Percentiles rank a stretch among this genome's conserved stretches.
Conservation (phyloP, 2,113 vertebrate genomes). For the Sapayoa aenigma region DNA sequence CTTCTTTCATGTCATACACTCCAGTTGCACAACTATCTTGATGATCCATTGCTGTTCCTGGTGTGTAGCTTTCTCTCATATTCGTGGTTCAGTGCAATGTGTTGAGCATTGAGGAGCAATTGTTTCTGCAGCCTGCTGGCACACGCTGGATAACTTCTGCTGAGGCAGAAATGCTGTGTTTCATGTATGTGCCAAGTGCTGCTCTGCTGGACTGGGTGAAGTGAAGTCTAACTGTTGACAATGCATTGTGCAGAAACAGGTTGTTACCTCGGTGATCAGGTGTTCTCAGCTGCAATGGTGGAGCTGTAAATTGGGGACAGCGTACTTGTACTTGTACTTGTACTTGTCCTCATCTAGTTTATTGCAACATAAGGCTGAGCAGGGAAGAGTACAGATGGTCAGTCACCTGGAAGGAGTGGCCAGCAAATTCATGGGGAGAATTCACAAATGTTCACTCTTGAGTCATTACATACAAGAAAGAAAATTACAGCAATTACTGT, state of each 20-base stretch:
- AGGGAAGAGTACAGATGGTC: neutral
- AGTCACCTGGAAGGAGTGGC: neutral
- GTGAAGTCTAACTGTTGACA: neutral
- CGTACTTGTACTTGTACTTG: no score
- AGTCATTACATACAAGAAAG: neutral
- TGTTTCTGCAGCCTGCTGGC: neutral
- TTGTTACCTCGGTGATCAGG: neutral
- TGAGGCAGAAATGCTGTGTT: neutral
- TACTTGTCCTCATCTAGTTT: neutral
- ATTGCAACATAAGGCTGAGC: neutral
- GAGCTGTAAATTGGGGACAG: neutral
- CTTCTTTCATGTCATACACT: neutral
- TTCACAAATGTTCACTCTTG: neutral
- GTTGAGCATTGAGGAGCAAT: neutral
- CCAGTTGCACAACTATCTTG: fast-evolving
- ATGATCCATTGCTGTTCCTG: neutral
- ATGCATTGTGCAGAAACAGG: neutral
- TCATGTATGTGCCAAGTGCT: neutral
- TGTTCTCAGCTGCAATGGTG: neutral
- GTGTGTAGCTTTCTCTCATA: neutral
- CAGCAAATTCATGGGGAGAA: neutral
- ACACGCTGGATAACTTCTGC: neutral
- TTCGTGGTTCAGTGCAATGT: neutral
- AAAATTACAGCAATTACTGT: neutral
- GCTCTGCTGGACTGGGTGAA: neutral